Evolutionary conservation across 2,888 invertebrate genomes (phyloP).

Genomic region (Mimumesa dahlbomi): DNA sequence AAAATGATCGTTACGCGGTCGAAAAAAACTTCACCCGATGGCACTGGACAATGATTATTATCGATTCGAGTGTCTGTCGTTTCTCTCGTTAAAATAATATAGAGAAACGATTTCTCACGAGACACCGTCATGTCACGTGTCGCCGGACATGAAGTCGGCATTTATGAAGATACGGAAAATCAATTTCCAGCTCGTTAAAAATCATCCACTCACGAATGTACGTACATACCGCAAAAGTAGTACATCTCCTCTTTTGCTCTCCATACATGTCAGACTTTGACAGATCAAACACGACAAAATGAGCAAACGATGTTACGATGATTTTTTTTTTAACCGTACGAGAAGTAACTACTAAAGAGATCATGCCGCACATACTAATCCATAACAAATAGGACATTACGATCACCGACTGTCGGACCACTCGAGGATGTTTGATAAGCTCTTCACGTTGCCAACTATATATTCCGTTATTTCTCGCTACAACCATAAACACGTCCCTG

Average conservation of each 20-base stretch:
- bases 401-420: conserved; percentile 5
- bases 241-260: no score
- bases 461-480: conserved; percentile 55
- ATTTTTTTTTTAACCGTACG: not conserved
- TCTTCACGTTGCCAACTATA: not conserved
- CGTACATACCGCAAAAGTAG: not conserved
- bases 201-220: not conserved
- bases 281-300: not conserved
- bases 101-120: no score
- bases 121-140: no score
- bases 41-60: no score
- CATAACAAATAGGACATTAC: conserved; percentile 25
- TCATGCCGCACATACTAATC: conserved; percentile 7
- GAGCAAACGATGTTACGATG: conserved; percentile 1
- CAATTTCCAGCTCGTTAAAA: not conserved
- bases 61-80: no score
- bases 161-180: not conserved
- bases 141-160: not conserved
- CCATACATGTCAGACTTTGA: not conserved
- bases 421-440: conserved; percentile 21
- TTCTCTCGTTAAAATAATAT: no score
- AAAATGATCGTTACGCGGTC: no score
- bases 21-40: no score
- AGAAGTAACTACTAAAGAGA: not conserved
- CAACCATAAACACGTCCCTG: not conserved